Evolutionary conservation across 2,797 vertebrate species (phyloP).

Genomic region (Pipistrellus pipistrellus): DNA sequence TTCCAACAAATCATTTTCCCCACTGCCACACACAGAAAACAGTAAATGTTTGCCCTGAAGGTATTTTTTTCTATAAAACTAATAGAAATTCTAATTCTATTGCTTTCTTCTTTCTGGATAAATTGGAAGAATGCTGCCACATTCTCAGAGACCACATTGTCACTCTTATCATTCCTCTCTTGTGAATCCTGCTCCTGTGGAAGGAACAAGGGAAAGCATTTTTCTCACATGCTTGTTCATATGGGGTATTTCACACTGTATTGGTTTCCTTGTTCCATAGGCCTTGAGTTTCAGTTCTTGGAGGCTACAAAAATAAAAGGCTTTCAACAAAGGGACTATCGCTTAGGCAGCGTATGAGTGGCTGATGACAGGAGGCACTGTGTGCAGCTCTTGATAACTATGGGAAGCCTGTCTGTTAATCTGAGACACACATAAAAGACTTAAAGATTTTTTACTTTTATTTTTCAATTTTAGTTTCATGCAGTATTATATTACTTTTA

Average conservation of each 20-base stretch:
- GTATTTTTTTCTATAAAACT: not conserved
- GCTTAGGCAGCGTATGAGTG: not conserved
- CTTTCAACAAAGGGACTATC: not conserved
- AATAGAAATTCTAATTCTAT: not conserved
- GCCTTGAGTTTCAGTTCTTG: not conserved
- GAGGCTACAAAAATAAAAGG: not conserved
- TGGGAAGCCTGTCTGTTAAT: not conserved
- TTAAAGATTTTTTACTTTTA: not conserved
- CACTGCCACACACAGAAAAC: not conserved
- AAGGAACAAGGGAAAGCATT: constrained; percentile 4
- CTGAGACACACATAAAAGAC: not conserved
- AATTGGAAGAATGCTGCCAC: not conserved
- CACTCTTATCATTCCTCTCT: not conserved
- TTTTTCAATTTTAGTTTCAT: not conserved
- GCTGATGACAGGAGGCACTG: not conserved
- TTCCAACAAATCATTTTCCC: not conserved
- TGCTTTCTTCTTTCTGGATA: not conserved
- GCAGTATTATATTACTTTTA: not conserved
- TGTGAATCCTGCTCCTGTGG: not conserved
- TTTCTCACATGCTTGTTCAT: not conserved
- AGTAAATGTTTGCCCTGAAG: not conserved
- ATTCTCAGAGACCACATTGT: not conserved
- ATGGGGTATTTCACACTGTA: not conserved
- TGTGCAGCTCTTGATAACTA: not conserved
- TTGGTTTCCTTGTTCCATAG: not conserved